Conservation (phyloP, 2,797 vertebrate genomes). For the Sciurus vulgaris region DNA sequence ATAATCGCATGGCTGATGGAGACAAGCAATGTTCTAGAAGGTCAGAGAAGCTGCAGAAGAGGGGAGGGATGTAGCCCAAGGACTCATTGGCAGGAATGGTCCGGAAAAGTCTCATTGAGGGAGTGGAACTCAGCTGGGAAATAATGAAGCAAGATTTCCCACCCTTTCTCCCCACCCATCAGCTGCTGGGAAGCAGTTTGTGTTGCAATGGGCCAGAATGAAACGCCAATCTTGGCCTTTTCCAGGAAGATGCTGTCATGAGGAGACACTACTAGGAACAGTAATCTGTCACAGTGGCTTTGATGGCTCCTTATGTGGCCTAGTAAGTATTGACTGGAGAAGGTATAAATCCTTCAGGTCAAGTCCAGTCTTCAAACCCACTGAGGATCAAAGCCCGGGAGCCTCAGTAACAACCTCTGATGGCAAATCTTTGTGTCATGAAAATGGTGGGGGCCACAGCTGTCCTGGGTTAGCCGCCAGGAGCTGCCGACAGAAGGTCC, state of each 20-base stretch:
- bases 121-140: constrained; percentile 25
- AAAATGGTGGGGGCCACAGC: not conserved
- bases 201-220: not conserved
- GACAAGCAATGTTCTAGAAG: constrained; percentile 18
- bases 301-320: not conserved
- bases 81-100: not conserved
- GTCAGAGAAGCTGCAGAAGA: not conserved
- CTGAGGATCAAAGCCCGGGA: not conserved
- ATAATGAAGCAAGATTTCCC: not conserved
- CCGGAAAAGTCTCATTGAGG: constrained; percentile 43
- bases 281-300: not conserved
- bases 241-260: constrained; percentile 29
- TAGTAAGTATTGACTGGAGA: not conserved
- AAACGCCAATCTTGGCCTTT: constrained; percentile 24
- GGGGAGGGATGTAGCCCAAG: not conserved
- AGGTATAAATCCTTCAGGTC: not conserved
- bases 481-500: not conserved
- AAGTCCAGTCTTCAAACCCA: not conserved
- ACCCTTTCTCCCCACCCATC: not conserved
- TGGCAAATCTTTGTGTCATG: not conserved
- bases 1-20: not conserved
- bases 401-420: not conserved
- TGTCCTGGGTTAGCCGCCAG: not conserved
- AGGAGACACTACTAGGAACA: not conserved
- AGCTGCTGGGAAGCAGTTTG: constrained; percentile 33